Base-by-base conservation (phyloP, 1,140 invertebrate genomes). In the Hyphantria cunea region DNA sequence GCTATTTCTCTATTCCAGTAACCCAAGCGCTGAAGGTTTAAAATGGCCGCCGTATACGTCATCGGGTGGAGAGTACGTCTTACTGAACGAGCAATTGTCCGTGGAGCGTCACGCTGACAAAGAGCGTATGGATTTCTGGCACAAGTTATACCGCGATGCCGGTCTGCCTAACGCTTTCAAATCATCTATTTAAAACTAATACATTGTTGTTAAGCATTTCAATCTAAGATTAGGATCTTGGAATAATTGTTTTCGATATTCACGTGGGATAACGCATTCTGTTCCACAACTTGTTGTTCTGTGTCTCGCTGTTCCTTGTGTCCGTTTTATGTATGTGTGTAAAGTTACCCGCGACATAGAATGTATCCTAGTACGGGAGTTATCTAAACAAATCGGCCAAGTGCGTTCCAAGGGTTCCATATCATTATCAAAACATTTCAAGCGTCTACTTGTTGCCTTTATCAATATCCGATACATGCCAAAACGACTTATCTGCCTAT, bases 61-160 rank as follows among this genome's bases (percentile, higher is more conserved):
- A 2, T 6, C 56, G 6, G 53, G 33, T 13, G 78, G 72, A 17
- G 76, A 82, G 55, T 84, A 71, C 58, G 50, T 80, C 12, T 67
- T 60, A 9, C 60, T 86, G 6, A 68, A 81, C 33, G 67, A 81
- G n/a, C 56, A 61, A 3, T 37, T 66, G 13, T 56, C 74, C 6
- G 13, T 71, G 7, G 70, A 66, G 11, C 33, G 50, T 25, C 80
- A 66, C 50, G 66, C 76, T 5, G 74, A 84, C 7, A 64, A 58
- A 44, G 51, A 73, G 6, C 69, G 78, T 52, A 69, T 79, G 0
- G 71, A 79, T n/a, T 82, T 87, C 25, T 87, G 82, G 81, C 70
- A 85, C 45, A 63, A 76, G 50, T 13, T 87, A 17, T 85, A 81
- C 17, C 60, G 66, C n/a, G 81, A 82, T 62, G 76, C 76, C 6